A percentile compares a stretch with the other conserved stretches of the same genome.
Conservation (phyloP, 2,113 vertebrate genomes). For the Megalops atlanticus region DNA sequence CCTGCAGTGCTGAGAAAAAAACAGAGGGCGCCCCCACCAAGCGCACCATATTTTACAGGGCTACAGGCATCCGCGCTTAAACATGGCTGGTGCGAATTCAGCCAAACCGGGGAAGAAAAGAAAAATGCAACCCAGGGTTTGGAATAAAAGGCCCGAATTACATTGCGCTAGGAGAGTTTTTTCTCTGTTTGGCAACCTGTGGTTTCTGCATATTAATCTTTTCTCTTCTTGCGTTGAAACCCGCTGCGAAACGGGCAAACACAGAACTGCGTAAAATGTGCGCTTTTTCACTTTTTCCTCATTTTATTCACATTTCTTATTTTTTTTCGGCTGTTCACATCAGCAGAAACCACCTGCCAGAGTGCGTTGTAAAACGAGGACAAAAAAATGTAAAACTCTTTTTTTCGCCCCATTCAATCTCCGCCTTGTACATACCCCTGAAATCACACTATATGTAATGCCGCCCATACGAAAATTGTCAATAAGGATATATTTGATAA, state of each 20-base stretch:
- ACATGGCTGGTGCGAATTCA: conserved; percentile 47
- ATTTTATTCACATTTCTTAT: background rate
- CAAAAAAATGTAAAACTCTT: background rate
- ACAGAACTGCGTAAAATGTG: conserved; percentile 69
- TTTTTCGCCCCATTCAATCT: background rate
- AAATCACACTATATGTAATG: background rate
- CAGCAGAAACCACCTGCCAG: conserved; percentile 70
- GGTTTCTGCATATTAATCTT: conserved; percentile 83
- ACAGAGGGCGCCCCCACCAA: conserved; percentile 58
- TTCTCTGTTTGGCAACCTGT: conserved; percentile 83
- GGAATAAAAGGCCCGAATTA: conserved; percentile 86
- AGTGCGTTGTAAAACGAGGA: conserved; percentile 51
- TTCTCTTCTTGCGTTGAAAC: conserved; percentile 61
- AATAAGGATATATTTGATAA: background rate
- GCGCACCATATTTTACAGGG: conserved; percentile 56
- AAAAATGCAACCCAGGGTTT: conserved; percentile 79
- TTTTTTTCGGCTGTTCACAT: conserved; percentile 31
- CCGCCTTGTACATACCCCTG: background rate
- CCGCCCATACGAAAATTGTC: background rate
- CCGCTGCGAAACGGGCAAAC: conserved; percentile 64
- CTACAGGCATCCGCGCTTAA: conserved; percentile 45
- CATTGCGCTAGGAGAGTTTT: conserved; percentile 79
- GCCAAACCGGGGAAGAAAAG: conserved; percentile 65
- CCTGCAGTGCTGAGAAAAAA: conserved; percentile 65
- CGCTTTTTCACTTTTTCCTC: conserved; percentile 22